Conservation (phyloP, 2,113 vertebrate species). For the Pomatostomus ruficeps region DNA sequence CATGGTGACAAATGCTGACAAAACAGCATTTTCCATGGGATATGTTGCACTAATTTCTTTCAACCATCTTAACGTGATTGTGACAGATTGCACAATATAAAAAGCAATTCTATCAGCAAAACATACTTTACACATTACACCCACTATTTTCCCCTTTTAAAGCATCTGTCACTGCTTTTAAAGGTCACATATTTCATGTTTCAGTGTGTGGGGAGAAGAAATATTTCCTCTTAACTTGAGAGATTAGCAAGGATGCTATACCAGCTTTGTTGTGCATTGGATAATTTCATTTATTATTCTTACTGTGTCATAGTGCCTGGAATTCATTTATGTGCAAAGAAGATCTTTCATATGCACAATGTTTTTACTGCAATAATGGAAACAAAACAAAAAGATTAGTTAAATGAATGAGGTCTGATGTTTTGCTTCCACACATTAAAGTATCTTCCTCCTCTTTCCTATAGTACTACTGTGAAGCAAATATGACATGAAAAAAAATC, state of each 20-base stretch:
- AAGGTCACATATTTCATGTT: constrained; percentile 46
- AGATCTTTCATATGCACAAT: not conserved
- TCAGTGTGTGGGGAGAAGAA: not conserved
- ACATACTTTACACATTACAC: not conserved
- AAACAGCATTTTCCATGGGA: not conserved
- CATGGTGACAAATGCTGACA: not conserved
- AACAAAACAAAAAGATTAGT: not conserved
- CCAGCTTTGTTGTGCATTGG: not conserved
- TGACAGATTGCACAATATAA: constrained; percentile 34
- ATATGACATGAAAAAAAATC: not conserved
- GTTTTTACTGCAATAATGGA: not conserved
- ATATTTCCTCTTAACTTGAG: not conserved
- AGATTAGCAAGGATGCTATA: not conserved
- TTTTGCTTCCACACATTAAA: not conserved
- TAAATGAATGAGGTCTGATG: not conserved
- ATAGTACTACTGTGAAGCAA: not conserved
- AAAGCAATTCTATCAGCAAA: constrained; percentile 41
- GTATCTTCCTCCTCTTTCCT: not conserved
- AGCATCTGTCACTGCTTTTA: constrained; percentile 32
- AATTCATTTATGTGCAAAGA: not conserved
- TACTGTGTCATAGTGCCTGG: not conserved
- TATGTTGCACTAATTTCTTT: not conserved
- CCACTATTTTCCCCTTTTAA: not conserved
- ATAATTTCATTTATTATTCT: constrained; percentile 6
- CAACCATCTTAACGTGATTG: not conserved